Evolutionary conservation across 2,113 vertebrate species (phyloP), one percentile per base, ranked within the genome.

Genomic region (Gallinago jamesoni): DNA sequence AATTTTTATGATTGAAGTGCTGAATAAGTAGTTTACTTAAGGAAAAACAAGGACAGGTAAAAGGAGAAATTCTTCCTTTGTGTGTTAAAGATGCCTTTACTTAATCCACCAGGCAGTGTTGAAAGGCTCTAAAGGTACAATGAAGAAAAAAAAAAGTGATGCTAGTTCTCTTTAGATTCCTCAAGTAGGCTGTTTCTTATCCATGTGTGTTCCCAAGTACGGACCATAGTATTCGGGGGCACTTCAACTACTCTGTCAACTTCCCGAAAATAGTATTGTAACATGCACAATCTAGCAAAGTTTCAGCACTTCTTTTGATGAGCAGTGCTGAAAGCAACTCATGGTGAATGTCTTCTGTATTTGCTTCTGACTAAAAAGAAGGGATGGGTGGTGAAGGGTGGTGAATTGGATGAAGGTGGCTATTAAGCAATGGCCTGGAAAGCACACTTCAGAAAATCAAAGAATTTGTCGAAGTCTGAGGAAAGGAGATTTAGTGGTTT

Each of bases 381-480:
- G n/a, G 47, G 67, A 56, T 24, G 56, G 35, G 11, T 89, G 31
- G 72, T 86, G 37, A 25, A 90, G 41, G 9, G 21, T 77, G n/a
- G 24, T 56, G 56, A 89, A 78, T 70, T 84, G 47, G 60, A 64
- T 97, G 64, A 81, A 96, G 82, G 43, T 75, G 77, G 35, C 77
- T 94, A 52, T 94, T 92, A 91, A 84, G 77, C 47, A 75, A 25
- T 75, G 52, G 69, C 16, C 60, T 84, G 22, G 24, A 89, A 94
- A 94, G 37, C 35, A 56, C 48, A 72, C 89, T 95, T 94, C n/a
- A 94, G 60, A 93, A 89, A 95, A 95, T 94, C n/a, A 96, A 95
- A 96, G 60, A 78, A 87, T 84, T 80, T 77, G 33, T 91, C 6
- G 1, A 15, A 92, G 68, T 90, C 66, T 89, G 76, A 89, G 76